These are phyloP conservation scores for Pseudomyrmex cubaensis DNA, from an alignment of 1,140 invertebrate species.

Conservation along the genomic window DNA sequence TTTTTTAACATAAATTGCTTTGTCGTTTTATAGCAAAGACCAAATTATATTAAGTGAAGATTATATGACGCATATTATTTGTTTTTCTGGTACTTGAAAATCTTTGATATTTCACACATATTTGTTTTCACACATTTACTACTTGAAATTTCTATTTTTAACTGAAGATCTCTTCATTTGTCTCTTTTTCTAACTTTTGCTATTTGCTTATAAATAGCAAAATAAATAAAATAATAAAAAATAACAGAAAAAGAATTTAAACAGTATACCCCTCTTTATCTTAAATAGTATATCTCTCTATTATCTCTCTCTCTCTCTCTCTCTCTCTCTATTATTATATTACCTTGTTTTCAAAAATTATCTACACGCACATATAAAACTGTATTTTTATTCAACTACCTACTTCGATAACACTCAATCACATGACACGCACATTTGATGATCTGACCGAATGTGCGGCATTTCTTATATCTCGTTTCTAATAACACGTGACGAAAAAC, in stretches of 20 bases:
- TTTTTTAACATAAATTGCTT: slow-evolving; percentile 15
- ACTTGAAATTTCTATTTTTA: slow-evolving; percentile 37
- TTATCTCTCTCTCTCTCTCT: too few species aligned
- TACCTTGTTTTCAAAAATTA: slow-evolving; percentile 16
- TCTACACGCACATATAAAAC: not conserved
- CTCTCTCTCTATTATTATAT: not conserved
- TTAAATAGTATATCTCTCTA: too few species aligned
- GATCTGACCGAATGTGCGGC: slow-evolving; percentile 6
- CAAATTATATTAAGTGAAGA: not conserved
- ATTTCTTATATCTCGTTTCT: slow-evolving; percentile 48
- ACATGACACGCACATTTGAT: slow-evolving; percentile 9
- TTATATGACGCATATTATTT: not conserved
- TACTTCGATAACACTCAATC: not conserved
- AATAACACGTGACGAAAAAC: slow-evolving; percentile 36
- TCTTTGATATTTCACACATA: too few species aligned
- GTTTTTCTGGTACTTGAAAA: not conserved
- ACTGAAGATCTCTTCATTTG: not conserved
- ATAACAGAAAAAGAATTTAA: not conserved
- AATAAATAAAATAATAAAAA: not conserved
- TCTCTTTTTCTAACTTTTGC: too few species aligned
- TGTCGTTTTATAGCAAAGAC: not conserved
- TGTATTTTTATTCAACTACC: not conserved
- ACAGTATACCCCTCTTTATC: too few species aligned
- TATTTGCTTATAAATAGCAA: too few species aligned
- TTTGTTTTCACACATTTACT: not conserved